Percentiles rank a stretch among this genome's conserved stretches.
phyloP scores from a whole-genome alignment of 1,140 invertebrate genomes.

The Delia radicum region DNA sequence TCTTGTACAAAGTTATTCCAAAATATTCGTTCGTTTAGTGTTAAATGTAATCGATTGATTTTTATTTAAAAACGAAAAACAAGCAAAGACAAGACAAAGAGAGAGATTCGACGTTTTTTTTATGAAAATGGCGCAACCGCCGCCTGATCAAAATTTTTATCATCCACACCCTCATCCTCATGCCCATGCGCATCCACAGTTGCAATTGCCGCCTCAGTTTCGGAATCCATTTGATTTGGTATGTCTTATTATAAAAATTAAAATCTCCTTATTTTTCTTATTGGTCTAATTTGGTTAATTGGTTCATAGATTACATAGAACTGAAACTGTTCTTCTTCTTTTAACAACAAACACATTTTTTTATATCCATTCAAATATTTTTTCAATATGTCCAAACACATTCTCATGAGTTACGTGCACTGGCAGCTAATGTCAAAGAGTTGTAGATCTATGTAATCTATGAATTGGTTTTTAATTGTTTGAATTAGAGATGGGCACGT shows the following conservation, averaged over 20 bases:
- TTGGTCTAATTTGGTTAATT: background rate
- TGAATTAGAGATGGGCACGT: no score
- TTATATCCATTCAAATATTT: no score
- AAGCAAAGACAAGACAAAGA: background rate
- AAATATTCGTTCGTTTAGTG: background rate
- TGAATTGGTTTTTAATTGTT: no score
- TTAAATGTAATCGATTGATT: background rate
- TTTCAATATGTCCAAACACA: no score
- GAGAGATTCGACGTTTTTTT: background rate
- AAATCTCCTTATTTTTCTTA: background rate
- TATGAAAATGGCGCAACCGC: conserved; percentile 51
- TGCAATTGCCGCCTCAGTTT: conserved; percentile 50
- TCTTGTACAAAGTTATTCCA: background rate
- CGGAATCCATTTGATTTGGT: conserved; percentile 50
- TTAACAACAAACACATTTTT: no score
- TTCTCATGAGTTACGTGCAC: no score
- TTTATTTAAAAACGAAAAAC: background rate
- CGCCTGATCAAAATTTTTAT: conserved; percentile 50
- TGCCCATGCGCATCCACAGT: conserved; percentile 41
- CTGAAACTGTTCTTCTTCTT: no score
- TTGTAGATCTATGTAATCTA: no score
- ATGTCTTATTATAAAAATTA: conserved; percentile 29
- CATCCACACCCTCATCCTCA: conserved; percentile 45
- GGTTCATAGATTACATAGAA: no score
- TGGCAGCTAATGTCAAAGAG: no score